Conservation (phyloP, 2,113 vertebrate genomes). For the Gallinago jamesoni region DNA sequence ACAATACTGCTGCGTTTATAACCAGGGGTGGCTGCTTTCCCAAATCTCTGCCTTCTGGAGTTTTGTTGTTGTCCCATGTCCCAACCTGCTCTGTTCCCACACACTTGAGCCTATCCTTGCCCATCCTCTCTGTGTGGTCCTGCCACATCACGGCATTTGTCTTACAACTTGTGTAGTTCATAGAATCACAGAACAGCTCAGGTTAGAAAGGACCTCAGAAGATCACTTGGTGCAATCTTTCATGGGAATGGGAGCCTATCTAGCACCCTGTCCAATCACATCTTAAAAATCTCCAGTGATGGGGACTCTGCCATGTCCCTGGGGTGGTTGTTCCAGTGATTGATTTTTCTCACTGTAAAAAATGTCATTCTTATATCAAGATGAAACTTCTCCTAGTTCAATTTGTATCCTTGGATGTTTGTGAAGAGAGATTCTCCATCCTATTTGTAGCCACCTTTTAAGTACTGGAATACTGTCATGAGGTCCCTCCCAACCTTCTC, state of each 20-base stretch:
- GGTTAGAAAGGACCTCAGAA: background rate
- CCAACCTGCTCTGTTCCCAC: background rate
- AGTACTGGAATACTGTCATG: background rate
- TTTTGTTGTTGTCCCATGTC: background rate
- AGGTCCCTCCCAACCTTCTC: background rate
- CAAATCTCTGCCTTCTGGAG: background rate
- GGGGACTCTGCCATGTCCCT: background rate
- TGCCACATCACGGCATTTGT: background rate
- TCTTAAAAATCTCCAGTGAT: background rate
- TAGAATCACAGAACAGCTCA: background rate
- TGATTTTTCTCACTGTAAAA: background rate
- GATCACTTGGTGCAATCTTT: background rate
- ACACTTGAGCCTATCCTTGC: background rate
- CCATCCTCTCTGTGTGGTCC: background rate
- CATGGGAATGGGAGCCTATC: background rate
- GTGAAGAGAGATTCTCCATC: background rate
- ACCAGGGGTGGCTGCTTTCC: background rate
- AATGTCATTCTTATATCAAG: background rate
- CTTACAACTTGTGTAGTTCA: background rate
- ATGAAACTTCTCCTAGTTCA: background rate
- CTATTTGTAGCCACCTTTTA: background rate
- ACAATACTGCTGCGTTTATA: background rate
- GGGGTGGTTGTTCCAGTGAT: background rate
- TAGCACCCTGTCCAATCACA: background rate
- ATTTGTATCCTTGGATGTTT: background rate